Evolutionary conservation across 2,113 vertebrate genomes (phyloP).

Genomic region (Anhinga rufa): DNA sequence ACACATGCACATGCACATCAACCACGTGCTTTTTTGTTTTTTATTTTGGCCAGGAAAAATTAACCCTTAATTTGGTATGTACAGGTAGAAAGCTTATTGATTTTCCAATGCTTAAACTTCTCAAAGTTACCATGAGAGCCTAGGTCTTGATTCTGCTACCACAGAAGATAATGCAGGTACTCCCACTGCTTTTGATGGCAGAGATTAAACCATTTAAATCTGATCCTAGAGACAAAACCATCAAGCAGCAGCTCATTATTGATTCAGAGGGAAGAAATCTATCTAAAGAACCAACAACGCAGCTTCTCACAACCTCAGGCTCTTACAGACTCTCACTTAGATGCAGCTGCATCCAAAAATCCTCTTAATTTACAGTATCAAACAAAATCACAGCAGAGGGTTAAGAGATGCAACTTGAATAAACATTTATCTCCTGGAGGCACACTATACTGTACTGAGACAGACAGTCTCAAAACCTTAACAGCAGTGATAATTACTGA

Average conservation of each 20-base stretch:
- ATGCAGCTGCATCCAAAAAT: neutral
- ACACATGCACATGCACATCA: neutral
- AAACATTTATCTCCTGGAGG: neutral
- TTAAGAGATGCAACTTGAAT: neutral
- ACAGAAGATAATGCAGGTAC: neutral
- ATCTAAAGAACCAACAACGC: neutral
- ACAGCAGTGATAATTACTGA: neutral
- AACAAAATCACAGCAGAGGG: neutral
- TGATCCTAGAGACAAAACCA: neutral
- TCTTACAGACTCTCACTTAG: neutral
- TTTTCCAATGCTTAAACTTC: neutral
- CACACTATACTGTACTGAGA: neutral
- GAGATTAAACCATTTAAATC: neutral
- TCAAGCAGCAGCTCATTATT: neutral
- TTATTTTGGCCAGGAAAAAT: neutral
- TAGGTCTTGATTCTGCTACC: neutral
- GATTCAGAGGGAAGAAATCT: neutral
- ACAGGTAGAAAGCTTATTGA: neutral
- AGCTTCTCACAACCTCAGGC: neutral
- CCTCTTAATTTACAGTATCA: neutral
- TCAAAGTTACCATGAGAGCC: neutral
- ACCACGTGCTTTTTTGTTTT: fast-evolving
- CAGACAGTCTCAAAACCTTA: neutral
- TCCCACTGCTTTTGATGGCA: neutral
- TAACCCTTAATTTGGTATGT: neutral